Base-by-base conservation (phyloP, 2,888 invertebrate species). In the Drosophila mimica region DNA sequence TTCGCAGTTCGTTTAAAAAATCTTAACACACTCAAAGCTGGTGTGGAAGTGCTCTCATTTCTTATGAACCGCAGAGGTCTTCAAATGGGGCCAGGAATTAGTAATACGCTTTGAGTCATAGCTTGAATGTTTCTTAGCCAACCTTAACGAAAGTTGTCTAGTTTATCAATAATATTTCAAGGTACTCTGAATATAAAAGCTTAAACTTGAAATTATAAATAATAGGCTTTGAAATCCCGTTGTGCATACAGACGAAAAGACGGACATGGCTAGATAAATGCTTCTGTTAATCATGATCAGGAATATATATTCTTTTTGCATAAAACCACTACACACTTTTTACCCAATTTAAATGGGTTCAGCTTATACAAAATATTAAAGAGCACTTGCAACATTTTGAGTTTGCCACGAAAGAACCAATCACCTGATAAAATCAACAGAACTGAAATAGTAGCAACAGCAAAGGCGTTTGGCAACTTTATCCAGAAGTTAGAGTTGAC, bases 351-450 rank as follows among this genome's bases (percentile, higher is more conserved):
- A 8, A 7, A 46, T 46, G 25, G 1, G 8, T 8, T 8, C 15
- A 1, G 25, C 25, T 4, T 15, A 15, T 25, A 15, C 2, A 4
- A 46, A 25, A 46, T 7, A 46, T 25, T 20, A 4, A 25, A 8
- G 46, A 76, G 53, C 58, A 70, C 59, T 61, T 71, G 61, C 67
- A 60, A 56, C 51, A 74, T 63, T 61, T 71, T 13, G 49, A 66
- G 65, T 46, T 61, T 57, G 56, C 49, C 53, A 61, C 52, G n/a
- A 17, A 31, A 64, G 65, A 52, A 58, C 70, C 43, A 66, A 74
- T 70, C 71, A 82, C 69, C 77, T 79, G 76, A 34, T 54, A 60
- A 59, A 56, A 71, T 54, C 62, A 70, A 65, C 53, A 53, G 53
- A 63, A 43, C 53, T 69, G 66, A 74, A 74, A 62, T 71, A 65